A percentile compares a stretch with the other conserved stretches of the same genome.
phyloP scores from a whole-genome alignment of 2,888 invertebrate species.

The Mythimna pallens region DNA sequence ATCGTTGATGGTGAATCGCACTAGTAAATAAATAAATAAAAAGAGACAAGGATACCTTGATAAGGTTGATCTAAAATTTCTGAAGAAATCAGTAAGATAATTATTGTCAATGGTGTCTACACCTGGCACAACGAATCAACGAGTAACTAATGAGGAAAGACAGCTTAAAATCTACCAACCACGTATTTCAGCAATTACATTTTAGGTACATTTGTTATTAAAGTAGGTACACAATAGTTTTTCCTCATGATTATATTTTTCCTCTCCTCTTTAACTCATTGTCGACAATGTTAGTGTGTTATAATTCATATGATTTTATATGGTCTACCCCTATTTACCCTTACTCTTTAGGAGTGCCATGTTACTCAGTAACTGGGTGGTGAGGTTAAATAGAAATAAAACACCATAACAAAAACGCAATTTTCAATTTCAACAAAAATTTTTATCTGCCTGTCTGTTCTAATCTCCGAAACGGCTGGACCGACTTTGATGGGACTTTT shows the following conservation, averaged over 20 bases:
- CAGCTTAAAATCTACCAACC: slow-evolving; percentile 2
- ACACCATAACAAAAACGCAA: too few species aligned
- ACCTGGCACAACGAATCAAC: slow-evolving; percentile 2
- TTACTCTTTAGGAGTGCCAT: neutral
- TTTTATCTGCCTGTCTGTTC: too few species aligned
- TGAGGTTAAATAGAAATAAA: neutral
- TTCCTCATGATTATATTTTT: slow-evolving; percentile 4
- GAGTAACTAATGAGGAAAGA: slow-evolving; percentile 29
- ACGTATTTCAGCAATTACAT: slow-evolving; percentile 27
- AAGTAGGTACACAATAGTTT: slow-evolving; percentile 3
- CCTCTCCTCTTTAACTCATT: neutral
- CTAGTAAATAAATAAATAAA: too few species aligned
- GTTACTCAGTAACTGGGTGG: neutral
- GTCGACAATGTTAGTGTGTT: neutral
- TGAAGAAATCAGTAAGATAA: neutral
- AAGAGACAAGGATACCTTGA: too few species aligned
- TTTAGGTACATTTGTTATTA: slow-evolving; percentile 14
- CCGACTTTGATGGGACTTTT: too few species aligned
- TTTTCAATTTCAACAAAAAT: too few species aligned
- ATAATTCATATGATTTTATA: neutral
- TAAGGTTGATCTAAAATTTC: neutral
- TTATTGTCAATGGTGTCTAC: slow-evolving; percentile 4
- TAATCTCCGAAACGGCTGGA: too few species aligned
- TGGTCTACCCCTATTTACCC: too few species aligned
- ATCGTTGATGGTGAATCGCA: too few species aligned